These are phyloP conservation scores for Perizoma flavofasciatum DNA, from an alignment of 2,888 invertebrate species.

Conservation along the genomic window DNA sequence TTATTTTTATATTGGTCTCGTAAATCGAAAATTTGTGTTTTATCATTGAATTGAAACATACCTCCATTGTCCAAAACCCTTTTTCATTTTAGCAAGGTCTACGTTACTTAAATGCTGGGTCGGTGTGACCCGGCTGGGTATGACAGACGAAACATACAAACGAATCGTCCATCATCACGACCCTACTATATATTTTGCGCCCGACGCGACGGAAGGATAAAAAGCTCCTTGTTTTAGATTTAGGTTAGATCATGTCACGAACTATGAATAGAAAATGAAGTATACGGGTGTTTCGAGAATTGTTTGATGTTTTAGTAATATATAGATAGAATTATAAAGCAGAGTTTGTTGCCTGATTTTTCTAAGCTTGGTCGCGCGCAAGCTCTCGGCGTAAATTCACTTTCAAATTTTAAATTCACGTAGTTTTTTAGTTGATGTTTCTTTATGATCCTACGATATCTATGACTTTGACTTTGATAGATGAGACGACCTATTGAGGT, in stretches of 20 bases:
- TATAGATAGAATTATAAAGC: background rate
- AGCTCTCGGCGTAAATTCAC: too few species aligned
- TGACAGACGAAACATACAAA: conserved; percentile 15
- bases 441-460: too few species aligned
- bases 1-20: too few species aligned
- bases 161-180: conserved; percentile 18
- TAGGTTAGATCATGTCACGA: conserved; percentile 18
- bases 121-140: conserved; percentile 3
- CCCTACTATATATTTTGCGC: background rate
- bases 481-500: too few species aligned
- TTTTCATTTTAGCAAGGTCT: conserved; percentile 4
- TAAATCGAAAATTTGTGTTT: too few species aligned
- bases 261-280: conserved; percentile 15
- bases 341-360: too few species aligned
- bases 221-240: conserved; percentile 24
- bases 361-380: too few species aligned
- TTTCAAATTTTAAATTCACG: too few species aligned
- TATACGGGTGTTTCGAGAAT: background rate
- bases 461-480: too few species aligned
- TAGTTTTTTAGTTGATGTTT: too few species aligned
- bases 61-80: conserved; percentile 3
- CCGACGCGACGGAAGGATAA: conserved; percentile 5
- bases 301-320: conserved; percentile 9
- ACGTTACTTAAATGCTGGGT: conserved; percentile 11
- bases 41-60: background rate